Percentiles rank a stretch among this genome's conserved stretches.
phyloP scores from a whole-genome alignment of 2,888 invertebrate species.

The Leucoptera coffeella region DNA sequence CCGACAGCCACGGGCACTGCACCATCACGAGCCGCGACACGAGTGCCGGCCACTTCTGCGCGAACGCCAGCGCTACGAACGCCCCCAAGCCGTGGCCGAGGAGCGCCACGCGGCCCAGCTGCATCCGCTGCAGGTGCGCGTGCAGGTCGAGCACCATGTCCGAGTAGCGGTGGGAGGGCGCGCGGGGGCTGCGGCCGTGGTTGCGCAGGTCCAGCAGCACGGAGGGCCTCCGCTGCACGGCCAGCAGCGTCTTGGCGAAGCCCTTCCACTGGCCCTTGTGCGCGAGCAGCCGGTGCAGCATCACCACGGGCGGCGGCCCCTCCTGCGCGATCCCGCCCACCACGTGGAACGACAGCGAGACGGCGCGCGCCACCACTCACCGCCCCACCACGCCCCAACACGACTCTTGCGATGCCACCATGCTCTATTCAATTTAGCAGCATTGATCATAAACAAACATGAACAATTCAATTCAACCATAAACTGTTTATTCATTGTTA shows the following conservation, averaged over 20 bases:
- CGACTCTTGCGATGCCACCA: too few species aligned
- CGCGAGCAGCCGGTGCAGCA: constrained; percentile 84
- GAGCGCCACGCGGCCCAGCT: constrained; percentile 90
- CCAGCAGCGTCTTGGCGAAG: constrained; percentile 64
- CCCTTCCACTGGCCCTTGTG: constrained; percentile 83
- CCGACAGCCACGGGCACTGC: too few species aligned
- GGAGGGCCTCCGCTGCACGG: constrained; percentile 65
- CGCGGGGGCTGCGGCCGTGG: constrained; percentile 88
- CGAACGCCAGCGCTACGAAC: constrained; percentile 61
- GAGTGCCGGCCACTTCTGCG: constrained; percentile 7
- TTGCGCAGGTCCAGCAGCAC: constrained; percentile 86
- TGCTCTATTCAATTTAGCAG: too few species aligned
- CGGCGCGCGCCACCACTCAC: too few species aligned
- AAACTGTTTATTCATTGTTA: too few species aligned
- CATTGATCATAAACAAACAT: too few species aligned
- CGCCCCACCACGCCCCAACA: too few species aligned
- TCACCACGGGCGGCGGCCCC: constrained; percentile 18
- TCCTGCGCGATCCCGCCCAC: constrained; percentile 14
- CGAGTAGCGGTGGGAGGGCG: constrained; percentile 62
- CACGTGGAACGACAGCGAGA: constrained; percentile 25
- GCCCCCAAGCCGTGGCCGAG: constrained; percentile 86
- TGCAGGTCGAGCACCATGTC: constrained; percentile 78
- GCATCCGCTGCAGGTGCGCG: constrained; percentile 89
- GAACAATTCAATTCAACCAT: too few species aligned
- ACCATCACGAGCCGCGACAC: too few species aligned